These are phyloP conservation scores for Aplochiton taeniatus DNA, from an alignment of 2,797 vertebrate species.

Conservation along the genomic window DNA sequence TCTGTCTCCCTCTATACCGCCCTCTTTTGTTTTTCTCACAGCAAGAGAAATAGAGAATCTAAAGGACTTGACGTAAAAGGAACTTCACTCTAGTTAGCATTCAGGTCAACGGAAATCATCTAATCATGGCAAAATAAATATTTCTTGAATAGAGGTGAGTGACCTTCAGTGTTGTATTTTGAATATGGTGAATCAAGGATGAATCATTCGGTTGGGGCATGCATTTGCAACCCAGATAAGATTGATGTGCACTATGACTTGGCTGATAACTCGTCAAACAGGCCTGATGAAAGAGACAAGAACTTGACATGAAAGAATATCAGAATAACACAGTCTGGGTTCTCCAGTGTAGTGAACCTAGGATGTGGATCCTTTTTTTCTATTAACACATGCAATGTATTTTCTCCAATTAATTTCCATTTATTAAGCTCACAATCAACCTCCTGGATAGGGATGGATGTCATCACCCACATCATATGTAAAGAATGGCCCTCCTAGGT, in stretches of 20 bases:
- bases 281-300: constrained; percentile 27
- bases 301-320: no score
- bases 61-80: constrained; percentile 57
- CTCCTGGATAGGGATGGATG: no score
- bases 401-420: no score
- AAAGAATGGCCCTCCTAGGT: no score
- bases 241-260: constrained; percentile 22
- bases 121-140: constrained; percentile 73
- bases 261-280: constrained; percentile 42
- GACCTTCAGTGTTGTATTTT: constrained; percentile 41
- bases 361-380: no score
- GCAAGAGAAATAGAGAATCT: constrained; percentile 35
- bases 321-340: no score
- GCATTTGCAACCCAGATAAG: constrained; percentile 38
- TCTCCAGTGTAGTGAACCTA: no score
- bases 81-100: constrained; percentile 68
- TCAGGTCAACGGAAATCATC: constrained; percentile 71
- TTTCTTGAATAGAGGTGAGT: constrained; percentile 60
- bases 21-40: constrained; percentile 3
- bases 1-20: constrained; percentile 4
- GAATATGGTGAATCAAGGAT: constrained; percentile 48
- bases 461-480: no score
- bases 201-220: constrained; percentile 58
- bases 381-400: no score
- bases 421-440: no score